Base-by-base conservation (phyloP, 2,797 vertebrate genomes). In the Syngnathus acus region DNA sequence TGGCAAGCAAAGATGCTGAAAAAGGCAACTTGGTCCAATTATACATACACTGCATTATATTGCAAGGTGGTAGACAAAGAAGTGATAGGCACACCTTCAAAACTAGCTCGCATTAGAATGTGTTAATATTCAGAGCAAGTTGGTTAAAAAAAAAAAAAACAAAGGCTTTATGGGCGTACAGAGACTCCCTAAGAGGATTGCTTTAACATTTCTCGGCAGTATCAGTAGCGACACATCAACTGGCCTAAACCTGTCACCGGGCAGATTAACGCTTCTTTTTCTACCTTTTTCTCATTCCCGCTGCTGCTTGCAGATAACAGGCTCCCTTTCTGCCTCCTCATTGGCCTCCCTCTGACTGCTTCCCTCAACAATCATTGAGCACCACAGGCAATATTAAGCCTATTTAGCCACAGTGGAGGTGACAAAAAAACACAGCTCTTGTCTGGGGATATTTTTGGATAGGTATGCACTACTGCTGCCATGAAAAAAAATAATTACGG, bases 211-310 rank as follows among this genome's bases (percentile, higher is more conserved):
- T 64, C 77, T 70, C 55, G 53, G 76, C 78, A 68, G 53, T 72
- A 87, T 86, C 83, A 72, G 77, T 72, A 71, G 47, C 72, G 66
- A 38, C 71, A 77, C 65, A 86, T 86, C 76, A 78, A 74, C 75
- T 80, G 88, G 78, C 85, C 88, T 82, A 81, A 87, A 88, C 89
- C 86, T 70, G 85, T 88, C 86, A 86, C 48, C 6, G 16, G 54
- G 68, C 69, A 84, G 85, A 91, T 88, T 86, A 88, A 89, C 84
- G 78, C 67, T 19, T 65, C 66, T 65, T 68, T 70, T 63, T 23
- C 65, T 62, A 69, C 70, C 69, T 77, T 69, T 47, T 68, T 72
- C 57, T 67, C 51, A 39, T 69, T 53, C 68, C 72, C 74, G 75
- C 79, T 83, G 81, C 77, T n/a, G 14, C 63, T 72, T 71, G 82